Base-by-base conservation (phyloP, 2,113 vertebrate genomes). In the Columba livia region DNA sequence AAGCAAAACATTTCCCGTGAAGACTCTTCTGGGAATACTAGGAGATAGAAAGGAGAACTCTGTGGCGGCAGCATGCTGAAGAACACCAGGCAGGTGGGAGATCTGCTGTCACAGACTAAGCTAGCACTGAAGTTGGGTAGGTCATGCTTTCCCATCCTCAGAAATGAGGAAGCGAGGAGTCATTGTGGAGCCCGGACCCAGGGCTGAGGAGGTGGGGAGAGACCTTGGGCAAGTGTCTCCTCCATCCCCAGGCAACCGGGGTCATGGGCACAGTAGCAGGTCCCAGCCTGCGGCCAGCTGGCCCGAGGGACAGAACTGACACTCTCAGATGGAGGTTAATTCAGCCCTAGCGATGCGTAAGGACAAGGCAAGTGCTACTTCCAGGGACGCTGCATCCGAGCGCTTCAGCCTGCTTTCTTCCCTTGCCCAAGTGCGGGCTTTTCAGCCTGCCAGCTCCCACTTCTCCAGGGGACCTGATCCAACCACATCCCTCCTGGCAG, bases 131-230 rank as follows among this genome's bases (percentile, higher is more conserved):
- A 4, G 3, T 24, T 29, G 48, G 32, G 51, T 70, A 73, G n/a
- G n/a, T 3, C 31, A 50, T 1, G 1, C 40, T 31, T 32, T 53
- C 15, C 69, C 38, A 0, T 6, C 53, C 15, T 24, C 51, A 36
- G 77, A 28, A 36, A 34, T 10, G 44, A 51, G 44, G 67, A 73
- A 24, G 36, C 36, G 44, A 77, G 32, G 51, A 74, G 28, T 23
- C 79, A 47, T 5, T 13, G 25, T 0, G 0, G 26, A 80, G 32
- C 38, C 29, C 1, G 3, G 38, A 53, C 64, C 31, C 23, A 12
- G 58, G 32, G 12, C 16, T 24, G 72, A 40, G 69, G 31, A 89
- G 28, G n/a, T 38, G 26, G 26, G 28, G 34, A 64, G 42, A 61
- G 36, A 21, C 36, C 42, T 61, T 12, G 24, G 34, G 20, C 1